Percentiles rank a stretch among this genome's conserved stretches.
Conservation (phyloP, 37 sponge, comb jelly and placozoan species). For the Aphrocallistes beatrix region DNA sequence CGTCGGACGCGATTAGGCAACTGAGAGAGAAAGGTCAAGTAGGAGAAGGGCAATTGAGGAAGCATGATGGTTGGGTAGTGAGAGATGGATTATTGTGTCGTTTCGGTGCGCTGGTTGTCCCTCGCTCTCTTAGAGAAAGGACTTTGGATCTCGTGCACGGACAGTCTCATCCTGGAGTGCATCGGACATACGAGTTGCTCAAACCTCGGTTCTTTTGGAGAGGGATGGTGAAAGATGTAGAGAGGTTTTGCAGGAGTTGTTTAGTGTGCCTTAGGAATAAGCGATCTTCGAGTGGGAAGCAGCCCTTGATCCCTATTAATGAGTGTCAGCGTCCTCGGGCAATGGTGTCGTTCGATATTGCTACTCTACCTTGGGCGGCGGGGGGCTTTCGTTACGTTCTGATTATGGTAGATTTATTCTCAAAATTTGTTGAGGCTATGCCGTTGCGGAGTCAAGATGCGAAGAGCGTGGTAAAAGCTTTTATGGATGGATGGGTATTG, state of each 20-base stretch:
- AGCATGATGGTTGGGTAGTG: background rate
- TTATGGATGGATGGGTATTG: background rate
- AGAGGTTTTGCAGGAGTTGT: background rate
- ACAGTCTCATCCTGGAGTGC: background rate
- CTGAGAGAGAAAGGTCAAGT: background rate
- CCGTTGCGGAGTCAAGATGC: background rate
- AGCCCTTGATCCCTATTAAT: background rate
- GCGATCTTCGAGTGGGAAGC: background rate
- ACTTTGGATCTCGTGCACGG: background rate
- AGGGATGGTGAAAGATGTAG: background rate
- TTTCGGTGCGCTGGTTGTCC: background rate
- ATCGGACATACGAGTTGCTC: background rate
- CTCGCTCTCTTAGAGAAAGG: background rate
- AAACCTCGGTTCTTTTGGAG: background rate
- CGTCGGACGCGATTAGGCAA: background rate
- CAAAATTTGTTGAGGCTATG: background rate
- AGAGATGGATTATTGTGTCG: background rate
- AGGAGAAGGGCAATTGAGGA: background rate
- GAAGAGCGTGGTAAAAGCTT: background rate
- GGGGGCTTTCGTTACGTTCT: background rate
- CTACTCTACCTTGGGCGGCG: background rate
- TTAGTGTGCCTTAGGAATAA: background rate
- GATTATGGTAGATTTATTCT: background rate
- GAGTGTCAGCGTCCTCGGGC: background rate
- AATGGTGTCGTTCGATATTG: background rate